Evolutionary conservation across 2,888 invertebrate species (phyloP).

Genomic region (Reticulitermes lucifugus): DNA sequence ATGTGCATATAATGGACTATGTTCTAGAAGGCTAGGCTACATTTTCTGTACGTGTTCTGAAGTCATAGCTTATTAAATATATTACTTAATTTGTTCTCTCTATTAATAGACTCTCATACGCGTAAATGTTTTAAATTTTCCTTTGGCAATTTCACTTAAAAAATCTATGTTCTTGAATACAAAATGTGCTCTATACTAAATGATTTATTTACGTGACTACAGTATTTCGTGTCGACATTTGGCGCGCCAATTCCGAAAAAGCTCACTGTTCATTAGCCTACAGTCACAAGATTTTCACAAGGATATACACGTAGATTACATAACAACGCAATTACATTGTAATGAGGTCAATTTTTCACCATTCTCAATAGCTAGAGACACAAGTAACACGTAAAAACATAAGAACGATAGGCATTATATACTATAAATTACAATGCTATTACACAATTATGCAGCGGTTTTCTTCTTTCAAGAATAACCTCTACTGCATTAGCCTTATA

Average conservation of each 20-base stretch:
- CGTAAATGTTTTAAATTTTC: neutral
- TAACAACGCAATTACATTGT: slow-evolving; percentile 37
- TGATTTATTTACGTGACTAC: neutral
- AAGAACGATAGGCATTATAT: slow-evolving; percentile 32
- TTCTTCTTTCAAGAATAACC: neutral
- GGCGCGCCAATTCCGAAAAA: neutral
- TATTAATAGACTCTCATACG: neutral
- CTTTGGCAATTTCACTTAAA: neutral
- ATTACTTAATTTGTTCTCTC: neutral
- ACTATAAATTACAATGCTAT: slow-evolving; percentile 35
- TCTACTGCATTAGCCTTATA: neutral
- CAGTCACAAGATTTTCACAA: slow-evolving; percentile 31
- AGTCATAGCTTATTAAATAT: too few relatives aligned
- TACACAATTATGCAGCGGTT: slow-evolving; percentile 23
- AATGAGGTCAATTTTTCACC: slow-evolving; percentile 18
- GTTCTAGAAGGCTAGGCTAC: too few relatives aligned
- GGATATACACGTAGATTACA: slow-evolving; percentile 36
- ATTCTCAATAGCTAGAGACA: slow-evolving; percentile 30
- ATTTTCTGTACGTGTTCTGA: too few relatives aligned
- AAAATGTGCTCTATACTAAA: too few relatives aligned
- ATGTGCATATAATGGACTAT: too few relatives aligned
- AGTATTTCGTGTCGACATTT: neutral
- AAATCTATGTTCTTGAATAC: too few relatives aligned
- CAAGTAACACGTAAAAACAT: slow-evolving; percentile 32
- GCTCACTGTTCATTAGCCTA: slow-evolving; percentile 32